Base-by-base conservation (phyloP, 1,140 invertebrate species). In the Sitobion miscanthi region DNA sequence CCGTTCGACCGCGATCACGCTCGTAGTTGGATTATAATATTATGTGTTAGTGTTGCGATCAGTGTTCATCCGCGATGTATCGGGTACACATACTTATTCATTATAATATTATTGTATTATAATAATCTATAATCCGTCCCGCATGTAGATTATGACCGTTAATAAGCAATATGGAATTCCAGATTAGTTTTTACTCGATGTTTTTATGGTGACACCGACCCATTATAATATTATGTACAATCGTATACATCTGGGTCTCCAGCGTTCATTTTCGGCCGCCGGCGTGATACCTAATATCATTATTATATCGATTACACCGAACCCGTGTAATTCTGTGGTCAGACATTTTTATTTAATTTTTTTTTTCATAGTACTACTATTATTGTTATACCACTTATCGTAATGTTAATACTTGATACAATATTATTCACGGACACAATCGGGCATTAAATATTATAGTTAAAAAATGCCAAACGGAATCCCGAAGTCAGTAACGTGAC, bases 331-430 rank as follows among this genome's bases (percentile, higher is more conserved):
- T n/a, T 77, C 62, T 77, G 62, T n/a, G 4, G 62, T 17, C 6
- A n/a, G 30, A 77, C 62, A 77, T 69, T n/a, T 69, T n/a, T 77
- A 77, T 77, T 77, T 77, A 20, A 77, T 77, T 77, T 77, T 77
- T 57, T 57, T 57, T n/a, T 77, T 62, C n/a, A 77, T 77, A 30
- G 62, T n/a, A n/a, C n/a, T 77, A 17, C 62, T 35, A n/a, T 17
- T 77, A 17, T 17, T n/a, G 11, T 14, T n/a, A n/a, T 77, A n/a
- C n/a, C 4, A n/a, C 6, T n/a, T n/a, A n/a, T 77, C n/a, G 20
- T n/a, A 77, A 17, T 77, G 4, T 77, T 77, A 77, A n/a, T 77
- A n/a, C 62, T 21, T 23, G n/a, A 77, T 77, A 77, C 4, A 17
- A n/a, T 69, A 20, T 52, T 7, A 77, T 77, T 17, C 62, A n/a